Evolutionary conservation across 30 jellyfish, hydroid and myxozoan species (phyloP).

Genomic region (Aurelia sp.): DNA sequence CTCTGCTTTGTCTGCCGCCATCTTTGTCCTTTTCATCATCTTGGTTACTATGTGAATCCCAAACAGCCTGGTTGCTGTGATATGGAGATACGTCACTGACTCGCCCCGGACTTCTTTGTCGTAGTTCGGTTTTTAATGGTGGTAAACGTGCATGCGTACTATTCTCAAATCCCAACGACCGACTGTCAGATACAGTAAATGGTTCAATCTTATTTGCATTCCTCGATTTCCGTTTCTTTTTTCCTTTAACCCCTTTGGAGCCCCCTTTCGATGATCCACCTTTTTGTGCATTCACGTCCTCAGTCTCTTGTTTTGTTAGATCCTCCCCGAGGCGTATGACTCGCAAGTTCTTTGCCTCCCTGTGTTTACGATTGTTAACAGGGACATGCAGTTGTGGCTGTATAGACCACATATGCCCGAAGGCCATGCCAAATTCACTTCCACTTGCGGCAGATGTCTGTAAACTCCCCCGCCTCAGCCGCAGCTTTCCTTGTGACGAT

Average conservation of each 20-base stretch:
- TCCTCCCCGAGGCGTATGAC: conserved; percentile 84
- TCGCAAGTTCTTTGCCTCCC: conserved; percentile 42
- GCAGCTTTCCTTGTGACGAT: conserved; percentile 51
- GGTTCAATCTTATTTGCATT: conserved; percentile 11
- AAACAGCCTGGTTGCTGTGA: not conserved
- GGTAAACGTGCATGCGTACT: conserved; percentile 33
- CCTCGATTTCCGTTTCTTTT: not conserved
- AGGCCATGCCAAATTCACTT: conserved; percentile 78
- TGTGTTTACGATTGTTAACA: not conserved
- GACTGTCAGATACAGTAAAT: not conserved
- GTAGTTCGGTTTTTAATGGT: conserved; percentile 44
- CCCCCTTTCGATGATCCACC: not conserved
- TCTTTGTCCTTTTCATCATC: not conserved
- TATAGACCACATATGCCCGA: conserved; percentile 72
- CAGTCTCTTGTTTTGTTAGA: not conserved
- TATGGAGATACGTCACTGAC: not conserved
- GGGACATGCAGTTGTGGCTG: conserved; percentile 62
- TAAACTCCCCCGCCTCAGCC: conserved; percentile 48
- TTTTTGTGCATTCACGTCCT: conserved; percentile 8
- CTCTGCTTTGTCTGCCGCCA: not conserved
- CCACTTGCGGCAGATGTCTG: conserved; percentile 62
- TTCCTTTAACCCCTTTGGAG: not conserved
- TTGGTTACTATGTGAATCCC: not conserved
- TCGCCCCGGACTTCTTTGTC: conserved; percentile 56
- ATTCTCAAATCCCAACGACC: not conserved